Evolutionary conservation across 2,888 invertebrate genomes (phyloP).

Genomic region (Spatulosminthurus flaviceps): DNA sequence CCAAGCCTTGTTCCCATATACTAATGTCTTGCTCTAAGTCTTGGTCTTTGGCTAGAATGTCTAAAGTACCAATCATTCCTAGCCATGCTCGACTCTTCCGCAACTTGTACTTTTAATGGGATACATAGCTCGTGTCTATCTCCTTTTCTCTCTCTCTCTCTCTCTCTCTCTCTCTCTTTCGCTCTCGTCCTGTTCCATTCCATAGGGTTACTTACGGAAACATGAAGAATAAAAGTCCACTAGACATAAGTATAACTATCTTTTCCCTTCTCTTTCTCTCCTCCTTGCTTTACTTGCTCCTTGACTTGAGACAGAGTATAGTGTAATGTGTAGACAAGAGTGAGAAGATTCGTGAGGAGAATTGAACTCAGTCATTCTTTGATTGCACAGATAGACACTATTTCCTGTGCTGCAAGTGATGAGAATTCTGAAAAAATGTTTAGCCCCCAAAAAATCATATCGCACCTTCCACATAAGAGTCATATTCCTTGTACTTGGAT

Average conservation of each 20-base stretch:
- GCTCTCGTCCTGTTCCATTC: not conserved
- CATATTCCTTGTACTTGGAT: not conserved
- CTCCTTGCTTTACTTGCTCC: not conserved
- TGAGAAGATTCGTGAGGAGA: slow-evolving; percentile 50
- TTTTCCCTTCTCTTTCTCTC: slow-evolving; percentile 13
- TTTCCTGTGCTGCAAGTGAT: slow-evolving; percentile 52
- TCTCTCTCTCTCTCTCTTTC: not conserved
- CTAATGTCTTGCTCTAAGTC: not conserved
- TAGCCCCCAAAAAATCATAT: slow-evolving; percentile 41
- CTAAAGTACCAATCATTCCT: not conserved
- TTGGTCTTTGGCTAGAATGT: not conserved
- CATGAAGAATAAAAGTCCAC: slow-evolving; percentile 44
- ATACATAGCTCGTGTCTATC: slow-evolving; percentile 9
- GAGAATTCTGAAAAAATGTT: slow-evolving; percentile 52
- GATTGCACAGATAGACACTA: slow-evolving; percentile 55
- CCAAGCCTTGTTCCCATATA: too few species aligned
- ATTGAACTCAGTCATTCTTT: slow-evolving; percentile 51
- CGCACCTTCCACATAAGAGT: slow-evolving; percentile 29
- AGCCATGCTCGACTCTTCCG: not conserved
- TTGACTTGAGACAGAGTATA: not conserved
- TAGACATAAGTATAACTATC: slow-evolving; percentile 34
- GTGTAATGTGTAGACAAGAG: slow-evolving; percentile 29
- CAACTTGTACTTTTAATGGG: slow-evolving; percentile 18
- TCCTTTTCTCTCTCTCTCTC: not conserved
- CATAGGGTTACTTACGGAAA: slow-evolving; percentile 35